Conservation (phyloP, 2,113 vertebrate species). For the Choloepus hoffmanni region DNA sequence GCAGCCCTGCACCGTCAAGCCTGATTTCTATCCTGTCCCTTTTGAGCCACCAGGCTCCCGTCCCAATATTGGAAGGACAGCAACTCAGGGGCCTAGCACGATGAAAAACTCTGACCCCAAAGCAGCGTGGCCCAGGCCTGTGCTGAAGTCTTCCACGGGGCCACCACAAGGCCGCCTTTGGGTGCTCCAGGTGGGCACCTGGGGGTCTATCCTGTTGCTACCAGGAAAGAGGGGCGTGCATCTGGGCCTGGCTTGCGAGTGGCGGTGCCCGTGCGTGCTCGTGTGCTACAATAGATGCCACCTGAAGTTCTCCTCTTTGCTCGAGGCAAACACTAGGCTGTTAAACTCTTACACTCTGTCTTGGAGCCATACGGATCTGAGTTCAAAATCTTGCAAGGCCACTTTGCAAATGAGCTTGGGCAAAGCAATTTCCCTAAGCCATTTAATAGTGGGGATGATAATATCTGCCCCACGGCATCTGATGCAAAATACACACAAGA, state of each 20-base stretch:
- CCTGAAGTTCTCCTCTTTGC: not conserved
- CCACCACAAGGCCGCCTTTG: accelerated
- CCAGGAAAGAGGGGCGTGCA: not conserved
- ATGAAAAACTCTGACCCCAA: not conserved
- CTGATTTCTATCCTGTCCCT: not conserved
- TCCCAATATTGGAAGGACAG: not conserved
- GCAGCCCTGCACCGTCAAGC: not conserved
- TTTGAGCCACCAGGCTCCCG: not conserved
- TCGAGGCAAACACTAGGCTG: not conserved
- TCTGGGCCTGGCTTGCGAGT: not conserved
- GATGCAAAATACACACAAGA: not conserved
- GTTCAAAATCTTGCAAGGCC: not conserved
- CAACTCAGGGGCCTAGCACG: not conserved
- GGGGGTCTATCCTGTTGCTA: not conserved
- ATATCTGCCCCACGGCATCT: not conserved
- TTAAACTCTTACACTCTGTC: not conserved
- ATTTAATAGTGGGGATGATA: not conserved
- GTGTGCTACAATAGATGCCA: accelerated
- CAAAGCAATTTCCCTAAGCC: not conserved
- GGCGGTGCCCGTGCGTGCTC: accelerated
- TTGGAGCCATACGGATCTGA: not conserved
- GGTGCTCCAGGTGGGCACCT: accelerated
- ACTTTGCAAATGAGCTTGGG: not conserved
- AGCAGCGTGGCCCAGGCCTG: not conserved
- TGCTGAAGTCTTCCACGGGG: not conserved